phyloP scores from a whole-genome alignment of 30 jellyfish, hydroid and myxozoan species.

The Pseudorhiza aurosa region DNA sequence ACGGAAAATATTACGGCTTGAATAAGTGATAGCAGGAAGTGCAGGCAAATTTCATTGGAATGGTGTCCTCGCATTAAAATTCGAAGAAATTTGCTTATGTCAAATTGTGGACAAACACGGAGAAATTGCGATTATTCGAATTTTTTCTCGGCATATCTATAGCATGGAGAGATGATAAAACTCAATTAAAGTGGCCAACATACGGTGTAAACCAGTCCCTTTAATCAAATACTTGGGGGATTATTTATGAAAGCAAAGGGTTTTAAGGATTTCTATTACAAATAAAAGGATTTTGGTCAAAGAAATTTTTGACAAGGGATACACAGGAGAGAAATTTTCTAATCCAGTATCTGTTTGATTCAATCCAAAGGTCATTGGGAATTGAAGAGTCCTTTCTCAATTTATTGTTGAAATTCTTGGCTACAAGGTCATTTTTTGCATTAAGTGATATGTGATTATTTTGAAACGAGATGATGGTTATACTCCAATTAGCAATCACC shows the following conservation, averaged over 20 bases:
- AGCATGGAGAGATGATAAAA: conserved; percentile 4
- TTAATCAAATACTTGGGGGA: conserved; percentile 18
- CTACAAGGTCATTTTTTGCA: conserved; percentile 2
- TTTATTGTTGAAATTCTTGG: neutral
- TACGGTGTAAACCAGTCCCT: conserved; percentile 8
- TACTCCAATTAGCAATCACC: neutral
- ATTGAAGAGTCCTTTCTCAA: neutral
- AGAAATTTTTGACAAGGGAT: conserved; percentile 9
- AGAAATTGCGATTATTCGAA: neutral
- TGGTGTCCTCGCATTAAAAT: too few relatives aligned
- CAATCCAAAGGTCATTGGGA: conserved; percentile 16
- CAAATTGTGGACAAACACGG: neutral
- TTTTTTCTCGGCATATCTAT: neutral
- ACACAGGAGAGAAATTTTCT: neutral
- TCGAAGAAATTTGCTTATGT: neutral
- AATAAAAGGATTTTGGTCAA: conserved; percentile 13
- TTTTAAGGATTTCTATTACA: conserved; percentile 16
- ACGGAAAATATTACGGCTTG: too few relatives aligned
- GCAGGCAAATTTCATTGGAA: too few relatives aligned
- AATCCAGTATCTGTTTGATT: conserved; percentile 8
- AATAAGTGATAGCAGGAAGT: too few relatives aligned
- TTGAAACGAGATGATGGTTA: neutral
- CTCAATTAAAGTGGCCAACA: conserved; percentile 4
- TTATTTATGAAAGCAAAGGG: conserved; percentile 4
- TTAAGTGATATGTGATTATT: neutral